Evolutionary conservation across 2,888 invertebrate genomes (phyloP).

Genomic region (Philonicus albiceps): DNA sequence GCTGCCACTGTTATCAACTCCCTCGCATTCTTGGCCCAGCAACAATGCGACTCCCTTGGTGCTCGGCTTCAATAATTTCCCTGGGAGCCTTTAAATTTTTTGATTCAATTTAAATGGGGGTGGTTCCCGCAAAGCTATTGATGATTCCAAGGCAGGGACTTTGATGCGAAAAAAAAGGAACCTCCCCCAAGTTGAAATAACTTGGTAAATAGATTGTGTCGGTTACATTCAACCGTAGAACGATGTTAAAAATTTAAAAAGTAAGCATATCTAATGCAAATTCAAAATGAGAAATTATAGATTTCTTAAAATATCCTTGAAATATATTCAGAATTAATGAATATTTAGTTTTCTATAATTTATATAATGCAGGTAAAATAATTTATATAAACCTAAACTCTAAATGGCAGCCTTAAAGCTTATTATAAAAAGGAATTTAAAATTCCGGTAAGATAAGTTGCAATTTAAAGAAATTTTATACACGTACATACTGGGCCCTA

Average conservation of each 20-base stretch:
- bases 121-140: background rate
- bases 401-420: no score
- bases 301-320: no score
- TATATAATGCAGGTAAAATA: no score
- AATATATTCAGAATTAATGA: no score
- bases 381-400: no score
- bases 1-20: background rate
- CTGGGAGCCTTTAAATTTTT: constrained; percentile 26
- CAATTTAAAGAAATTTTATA: no score
- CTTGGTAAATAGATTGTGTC: background rate
- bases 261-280: background rate
- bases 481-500: no score
- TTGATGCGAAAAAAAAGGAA: background rate
- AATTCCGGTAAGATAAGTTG: no score
- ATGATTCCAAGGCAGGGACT: background rate
- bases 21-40: background rate
- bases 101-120: constrained; percentile 36
- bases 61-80: constrained; percentile 1
- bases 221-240: background rate
- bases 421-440: no score
- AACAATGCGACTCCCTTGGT: background rate
- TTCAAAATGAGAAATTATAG: no score
- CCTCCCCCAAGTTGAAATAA: background rate
- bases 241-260: background rate
- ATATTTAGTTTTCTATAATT: no score